phyloP scores from a whole-genome alignment of 2,888 invertebrate species.

The Caenorhabditis afra region DNA sequence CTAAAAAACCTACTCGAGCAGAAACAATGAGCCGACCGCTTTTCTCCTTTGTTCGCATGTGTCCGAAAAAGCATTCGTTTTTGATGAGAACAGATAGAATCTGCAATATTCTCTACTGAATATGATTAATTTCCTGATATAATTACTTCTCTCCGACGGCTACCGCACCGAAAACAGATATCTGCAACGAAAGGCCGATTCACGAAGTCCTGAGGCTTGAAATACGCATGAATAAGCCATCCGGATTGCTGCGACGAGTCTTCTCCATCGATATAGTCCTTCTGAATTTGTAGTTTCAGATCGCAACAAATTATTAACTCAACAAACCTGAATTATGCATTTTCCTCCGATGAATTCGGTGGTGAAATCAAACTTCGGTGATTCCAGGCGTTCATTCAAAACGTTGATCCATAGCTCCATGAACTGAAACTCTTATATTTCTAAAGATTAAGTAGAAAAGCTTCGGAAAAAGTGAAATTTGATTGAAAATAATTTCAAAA shows the following conservation, averaged over 20 bases:
- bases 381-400: conserved; percentile 38
- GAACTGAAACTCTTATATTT: no score
- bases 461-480: background rate
- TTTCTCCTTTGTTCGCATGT: conserved; percentile 46
- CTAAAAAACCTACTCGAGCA: conserved; percentile 21
- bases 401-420: conserved; percentile 55
- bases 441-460: background rate
- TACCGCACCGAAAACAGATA: conserved; percentile 46
- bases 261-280: conserved; percentile 49
- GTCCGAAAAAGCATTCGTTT: conserved; percentile 45
- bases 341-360: conserved; percentile 54
- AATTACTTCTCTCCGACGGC: conserved; percentile 42
- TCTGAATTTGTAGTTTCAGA: conserved; percentile 18
- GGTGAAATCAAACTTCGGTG: conserved; percentile 35
- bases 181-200: conserved; percentile 56
- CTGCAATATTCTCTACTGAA: conserved; percentile 16
- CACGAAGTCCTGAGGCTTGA: conserved; percentile 38
- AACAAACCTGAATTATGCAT: conserved; percentile 39
- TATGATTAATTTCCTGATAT: no score
- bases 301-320: background rate
- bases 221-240: conserved; percentile 59
- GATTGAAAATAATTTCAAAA: conserved; percentile 2
- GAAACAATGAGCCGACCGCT: conserved; percentile 43
- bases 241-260: conserved; percentile 16
- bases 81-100: conserved; percentile 26